Base-by-base conservation (phyloP, 2,797 vertebrate species). In the Diceros bicornis region DNA sequence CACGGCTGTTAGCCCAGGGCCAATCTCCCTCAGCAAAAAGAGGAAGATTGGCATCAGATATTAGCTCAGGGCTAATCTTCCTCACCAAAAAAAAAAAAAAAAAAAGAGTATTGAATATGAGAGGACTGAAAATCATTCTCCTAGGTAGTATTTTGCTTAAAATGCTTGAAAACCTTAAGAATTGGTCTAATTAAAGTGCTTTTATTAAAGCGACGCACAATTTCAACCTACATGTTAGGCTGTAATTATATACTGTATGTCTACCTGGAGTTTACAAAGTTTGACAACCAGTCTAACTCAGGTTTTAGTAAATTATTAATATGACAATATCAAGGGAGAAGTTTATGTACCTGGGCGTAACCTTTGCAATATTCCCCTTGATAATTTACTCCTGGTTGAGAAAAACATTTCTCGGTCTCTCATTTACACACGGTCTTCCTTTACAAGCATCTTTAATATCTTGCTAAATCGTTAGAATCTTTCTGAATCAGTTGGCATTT, bases 161-260 rank as follows among this genome's bases (percentile, higher is more conserved):
- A 78, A 23, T 86, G 69, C 61, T 86, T 93, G 75, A 89, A 81
- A 88, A 79, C 44, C 44, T 79, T 85, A 14, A 86, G n/a, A 86
- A 74, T 3, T 82, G 17, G 13, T 57, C 14, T 95, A 66, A 37
- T 64, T 62, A 95, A 87, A 66, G 44, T 82, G 34, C 10, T 78
- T 78, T 91, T 52, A 85, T 71, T 91, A 78, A 85, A 85, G 55
- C 55, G 37, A 92, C 21, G 55, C 44, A 50, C 47, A 59, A 88
- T 25, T 74, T 75, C 25, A 62, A 37, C 57, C 41, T 47, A 41
- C 61, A 88, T 78, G 27, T 81, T 82, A 81, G 16, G 20, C 18
- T 82, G 9, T 88, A 74, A 68, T 96, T 88, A 83, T 66, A 44
- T 72, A n/a, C 12, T 75, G 2, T 62, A 34, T 77, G 25, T 72